Base-by-base conservation (phyloP, 2,797 vertebrate genomes). In the Euthynnus affinis region DNA sequence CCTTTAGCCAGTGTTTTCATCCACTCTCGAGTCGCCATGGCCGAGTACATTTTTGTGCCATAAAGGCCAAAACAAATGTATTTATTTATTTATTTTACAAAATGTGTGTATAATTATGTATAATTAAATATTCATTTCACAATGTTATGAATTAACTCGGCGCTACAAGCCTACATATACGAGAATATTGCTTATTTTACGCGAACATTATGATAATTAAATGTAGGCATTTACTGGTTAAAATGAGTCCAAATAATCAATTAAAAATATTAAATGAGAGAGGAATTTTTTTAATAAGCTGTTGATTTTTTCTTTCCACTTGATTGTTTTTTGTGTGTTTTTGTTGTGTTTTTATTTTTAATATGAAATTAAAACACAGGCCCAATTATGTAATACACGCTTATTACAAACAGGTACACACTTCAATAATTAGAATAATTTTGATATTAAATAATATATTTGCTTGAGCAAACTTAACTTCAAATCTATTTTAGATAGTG, bases 1-100 rank as follows among this genome's bases (percentile, higher is more conserved):
- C 40, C 46, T 66, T 20, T 12, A 44, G 4, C 56, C 48, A 9
- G 12, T 56, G 62, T 82, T 72, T 86, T 27, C 18, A 56, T 37
- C 40, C 15, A 42, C 12, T 25, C 0, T 42, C 37, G 20, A 22
- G 20, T 59, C 17, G 1, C 17, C 9, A 20, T 68, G 40, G 7
- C 1, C 6, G 15, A 14, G 32, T 66, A n/a, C 13, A 49, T 55
- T 37, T 44, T 44, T 81, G 5, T 74, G 20, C 3, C 27, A 68
- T 1, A 7, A 25, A 2, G 22, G 23, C 1, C 40, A 58, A 10
- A 6, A 18, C 9, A 2, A 2, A 58, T n/a, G 17, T 29, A 55
- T 27, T 55, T 14, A 29, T 12, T 27, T 52, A 29, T 48, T 56
- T 49, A 22, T 40, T 29, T 57, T 29, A 44, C 2, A 66, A 65